Evolutionary conservation across 2,113 vertebrate genomes (phyloP).

Genomic region (Lonchura striata): DNA sequence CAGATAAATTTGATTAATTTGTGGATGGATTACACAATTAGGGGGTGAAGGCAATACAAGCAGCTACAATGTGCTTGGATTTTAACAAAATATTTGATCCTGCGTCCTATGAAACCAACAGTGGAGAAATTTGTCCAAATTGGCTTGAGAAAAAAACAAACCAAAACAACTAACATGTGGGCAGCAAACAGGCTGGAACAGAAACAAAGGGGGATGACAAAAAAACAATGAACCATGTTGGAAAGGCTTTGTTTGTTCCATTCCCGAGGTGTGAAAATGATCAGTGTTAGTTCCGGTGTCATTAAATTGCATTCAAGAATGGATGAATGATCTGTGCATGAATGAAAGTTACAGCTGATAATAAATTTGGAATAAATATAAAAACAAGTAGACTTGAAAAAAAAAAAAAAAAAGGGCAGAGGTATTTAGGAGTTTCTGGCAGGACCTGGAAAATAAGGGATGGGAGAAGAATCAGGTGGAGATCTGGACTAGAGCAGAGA

Average conservation of each 20-base stretch:
- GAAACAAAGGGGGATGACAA: neutral
- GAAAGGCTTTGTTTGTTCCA: neutral
- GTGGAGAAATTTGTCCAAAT: neutral
- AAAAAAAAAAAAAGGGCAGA: neutral
- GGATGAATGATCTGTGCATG: neutral
- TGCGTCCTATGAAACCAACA: neutral
- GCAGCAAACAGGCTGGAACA: neutral
- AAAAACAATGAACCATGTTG: neutral
- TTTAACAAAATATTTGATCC: conserved; percentile 6
- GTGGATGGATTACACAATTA: neutral
- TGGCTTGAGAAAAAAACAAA: neutral
- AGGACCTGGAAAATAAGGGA: neutral
- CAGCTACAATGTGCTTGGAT: neutral
- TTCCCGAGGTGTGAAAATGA: neutral
- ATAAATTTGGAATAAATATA: neutral
- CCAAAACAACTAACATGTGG: neutral
- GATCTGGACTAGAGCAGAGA: neutral
- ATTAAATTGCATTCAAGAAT: neutral
- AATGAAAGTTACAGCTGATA: neutral
- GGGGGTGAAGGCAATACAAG: neutral
- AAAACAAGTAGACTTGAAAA: neutral
- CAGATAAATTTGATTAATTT: conserved; percentile 26
- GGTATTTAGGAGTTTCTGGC: neutral
- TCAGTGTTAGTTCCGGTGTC: accelerated
- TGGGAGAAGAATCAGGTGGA: neutral